Percentiles rank a stretch among this genome's conserved stretches.
phyloP scores from a whole-genome alignment of 2,113 vertebrate species.

The Solea solea region DNA sequence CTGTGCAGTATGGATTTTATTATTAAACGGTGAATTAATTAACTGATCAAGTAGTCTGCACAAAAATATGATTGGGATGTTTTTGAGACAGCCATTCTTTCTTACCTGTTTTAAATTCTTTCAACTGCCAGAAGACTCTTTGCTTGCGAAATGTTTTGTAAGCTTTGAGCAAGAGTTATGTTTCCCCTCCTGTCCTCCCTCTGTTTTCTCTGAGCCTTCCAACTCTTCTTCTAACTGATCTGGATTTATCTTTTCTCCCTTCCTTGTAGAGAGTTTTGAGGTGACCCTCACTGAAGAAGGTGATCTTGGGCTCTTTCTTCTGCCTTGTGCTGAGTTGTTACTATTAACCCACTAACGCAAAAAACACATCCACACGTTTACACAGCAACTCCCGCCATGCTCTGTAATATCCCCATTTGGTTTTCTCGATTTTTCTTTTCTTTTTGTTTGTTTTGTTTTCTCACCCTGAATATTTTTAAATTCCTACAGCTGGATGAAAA shows the following conservation, averaged over 20 bases:
- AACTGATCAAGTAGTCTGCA: not conserved
- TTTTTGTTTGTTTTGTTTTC: conserved; percentile 14
- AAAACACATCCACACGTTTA: conserved; percentile 89
- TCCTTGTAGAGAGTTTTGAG: conserved; percentile 98
- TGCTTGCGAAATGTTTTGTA: conserved; percentile 29
- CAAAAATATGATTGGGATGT: not conserved
- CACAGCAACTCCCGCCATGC: conserved; percentile 89
- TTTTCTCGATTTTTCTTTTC: conserved; percentile 75
- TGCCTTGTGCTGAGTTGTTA: conserved; percentile 85
- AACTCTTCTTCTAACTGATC: conserved; percentile 89
- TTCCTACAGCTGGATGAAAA: conserved; percentile 85
- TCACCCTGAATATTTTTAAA: conserved; percentile 70
- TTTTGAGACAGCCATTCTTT: not conserved
- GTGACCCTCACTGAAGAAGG: conserved; percentile 99
- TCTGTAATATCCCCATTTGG: conserved; percentile 82
- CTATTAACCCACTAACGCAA: conserved; percentile 98
- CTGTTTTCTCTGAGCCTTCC: conserved; percentile 71
- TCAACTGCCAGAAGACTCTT: conserved; percentile 20
- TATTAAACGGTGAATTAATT: not conserved
- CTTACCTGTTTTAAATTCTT: conserved; percentile 30
- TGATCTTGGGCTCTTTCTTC: conserved; percentile 97
- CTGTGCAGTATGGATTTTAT: not conserved
- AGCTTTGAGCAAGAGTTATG: conserved; percentile 37
- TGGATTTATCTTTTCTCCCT: conserved; percentile 97
- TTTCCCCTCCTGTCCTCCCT: conserved; percentile 60